Evolutionary conservation across 1,140 invertebrate species (phyloP).

Genomic region (Heliconius himera): DNA sequence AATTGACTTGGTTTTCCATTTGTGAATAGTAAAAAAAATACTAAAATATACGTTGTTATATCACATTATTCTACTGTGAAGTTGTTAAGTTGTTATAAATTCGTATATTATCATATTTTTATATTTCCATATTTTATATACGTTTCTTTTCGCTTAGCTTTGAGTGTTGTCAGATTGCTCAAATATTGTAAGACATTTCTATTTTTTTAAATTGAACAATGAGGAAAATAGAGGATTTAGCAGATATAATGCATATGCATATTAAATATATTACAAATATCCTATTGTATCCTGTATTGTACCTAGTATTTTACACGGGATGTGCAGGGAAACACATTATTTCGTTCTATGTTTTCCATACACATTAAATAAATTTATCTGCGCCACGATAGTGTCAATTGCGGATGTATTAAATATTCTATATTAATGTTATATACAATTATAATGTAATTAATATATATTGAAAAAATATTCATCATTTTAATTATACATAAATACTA

Average conservation of each 20-base stretch:
- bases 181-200: no score
- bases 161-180: no score
- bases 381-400: neutral
- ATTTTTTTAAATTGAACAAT: no score
- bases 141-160: neutral
- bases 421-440: neutral
- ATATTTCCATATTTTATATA: neutral
- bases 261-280: no score
- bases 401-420: neutral
- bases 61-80: neutral
- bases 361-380: neutral
- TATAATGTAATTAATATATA: neutral
- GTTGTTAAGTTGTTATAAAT: neutral
- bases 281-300: no score
- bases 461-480: neutral
- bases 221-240: no score
- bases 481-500: neutral
- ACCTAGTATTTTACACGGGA: no score
- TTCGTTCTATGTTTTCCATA: no score
- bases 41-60: neutral
- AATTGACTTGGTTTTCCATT: slow-evolving; percentile 38
- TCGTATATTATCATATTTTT: neutral
- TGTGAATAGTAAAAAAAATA: neutral
- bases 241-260: no score
- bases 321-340: no score